Evolutionary conservation across 2,888 invertebrate genomes (phyloP).

Genomic region (Diplazon laetatorius): DNA sequence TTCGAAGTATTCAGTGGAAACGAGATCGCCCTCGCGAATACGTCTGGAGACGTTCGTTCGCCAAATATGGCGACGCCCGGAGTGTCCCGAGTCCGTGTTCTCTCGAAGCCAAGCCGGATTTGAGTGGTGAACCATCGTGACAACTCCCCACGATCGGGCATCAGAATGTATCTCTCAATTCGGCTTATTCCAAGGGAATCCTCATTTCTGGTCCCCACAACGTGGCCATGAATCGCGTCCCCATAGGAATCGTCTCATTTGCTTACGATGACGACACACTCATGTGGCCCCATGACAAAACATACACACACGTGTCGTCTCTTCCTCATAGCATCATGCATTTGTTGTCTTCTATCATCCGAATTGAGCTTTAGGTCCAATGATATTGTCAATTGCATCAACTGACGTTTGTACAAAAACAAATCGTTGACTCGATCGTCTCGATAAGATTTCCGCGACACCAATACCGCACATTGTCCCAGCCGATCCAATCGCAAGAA

Average conservation of each 20-base stretch:
- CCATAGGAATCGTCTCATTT: slow-evolving; percentile 57
- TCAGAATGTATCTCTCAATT: slow-evolving; percentile 63
- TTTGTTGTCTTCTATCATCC: too few relatives aligned
- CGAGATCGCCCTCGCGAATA: slow-evolving; percentile 61
- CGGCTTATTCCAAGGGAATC: slow-evolving; percentile 31
- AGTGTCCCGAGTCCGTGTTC: slow-evolving; percentile 53
- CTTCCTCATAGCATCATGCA: too few relatives aligned
- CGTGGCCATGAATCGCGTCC: slow-evolving; percentile 43
- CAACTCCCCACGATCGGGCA: slow-evolving; percentile 40
- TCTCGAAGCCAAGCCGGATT: slow-evolving; percentile 43
- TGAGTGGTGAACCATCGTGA: slow-evolving; percentile 57
- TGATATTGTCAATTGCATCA: too few relatives aligned
- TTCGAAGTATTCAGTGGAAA: too few relatives aligned
- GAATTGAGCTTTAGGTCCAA: too few relatives aligned
- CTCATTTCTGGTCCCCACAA: slow-evolving; percentile 10
- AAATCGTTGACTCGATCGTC: too few relatives aligned
- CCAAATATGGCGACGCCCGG: slow-evolving; percentile 62
- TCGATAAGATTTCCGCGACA: too few relatives aligned
- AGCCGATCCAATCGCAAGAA: too few relatives aligned
- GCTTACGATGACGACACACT: slow-evolving; percentile 52
- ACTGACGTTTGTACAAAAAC: too few relatives aligned
- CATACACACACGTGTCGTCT: too few relatives aligned
- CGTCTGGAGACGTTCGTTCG: slow-evolving; percentile 48
- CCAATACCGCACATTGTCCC: too few relatives aligned
- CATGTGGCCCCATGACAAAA: too few relatives aligned